Base-by-base conservation (phyloP, 2,888 invertebrate genomes). In the Caenorhabditis uteleia region DNA sequence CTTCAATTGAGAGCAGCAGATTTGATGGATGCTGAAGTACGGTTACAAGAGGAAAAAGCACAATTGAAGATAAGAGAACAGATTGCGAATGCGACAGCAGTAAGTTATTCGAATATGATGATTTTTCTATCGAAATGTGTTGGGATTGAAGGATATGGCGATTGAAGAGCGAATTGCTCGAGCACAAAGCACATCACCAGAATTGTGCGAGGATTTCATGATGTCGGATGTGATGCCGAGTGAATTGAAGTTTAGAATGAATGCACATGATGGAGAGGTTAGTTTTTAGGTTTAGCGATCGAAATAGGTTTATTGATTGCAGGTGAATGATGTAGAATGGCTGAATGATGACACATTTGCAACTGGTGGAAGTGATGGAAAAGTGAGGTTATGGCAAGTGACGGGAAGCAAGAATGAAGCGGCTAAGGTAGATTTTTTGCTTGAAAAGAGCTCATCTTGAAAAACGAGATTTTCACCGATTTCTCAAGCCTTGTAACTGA, bases 361-460 rank as follows among this genome's bases (percentile, higher is more conserved):
- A 18, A 93, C 95, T 3, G 97, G 95, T 20, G 97, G 97, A 50
- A 91, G 92, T 12, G 98, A 98, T 85, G 88, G 95, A 77, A 95
- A 94, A 87, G 91, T 98, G 62, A 95, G 95, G 85, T 86, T 98
- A 46, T 98, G 97, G 97, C 93, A 93, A 84, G 88, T 92, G 29
- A 71, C 73, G 4, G 44, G 43, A 7, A 78, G 76, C 38, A 84
- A 85, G 18, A 65, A 46, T 5, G 54, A 49, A 1, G 58, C 55
- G 2, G 21, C 45, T 0, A 64, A 57, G 20, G 57, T 62, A 4
- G n/a, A n/a, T n/a, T n/a, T n/a, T 44, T n/a, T n/a, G n/a, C n/a
- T n/a, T n/a, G n/a, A n/a, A n/a, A n/a, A n/a, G n/a, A n/a, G n/a
- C n/a, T n/a, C n/a, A n/a, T n/a, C n/a, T n/a, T n/a, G n/a, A n/a